Base-by-base conservation (phyloP, 2,797 vertebrate species). In the Parauchenoglanis ngamensis region DNA sequence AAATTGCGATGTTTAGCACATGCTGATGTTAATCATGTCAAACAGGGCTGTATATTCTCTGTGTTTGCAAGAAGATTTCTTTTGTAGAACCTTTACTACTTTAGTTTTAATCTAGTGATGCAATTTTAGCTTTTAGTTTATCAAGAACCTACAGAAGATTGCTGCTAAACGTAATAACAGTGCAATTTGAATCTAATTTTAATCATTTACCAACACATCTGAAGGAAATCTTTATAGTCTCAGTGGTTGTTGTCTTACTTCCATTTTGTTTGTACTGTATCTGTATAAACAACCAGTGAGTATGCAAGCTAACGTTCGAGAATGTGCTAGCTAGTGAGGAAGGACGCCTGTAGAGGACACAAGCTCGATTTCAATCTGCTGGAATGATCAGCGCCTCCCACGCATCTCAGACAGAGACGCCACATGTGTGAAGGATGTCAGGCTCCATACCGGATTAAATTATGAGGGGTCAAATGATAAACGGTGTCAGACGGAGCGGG, bases 401-500 rank as follows among this genome's bases (percentile, higher is more conserved):
- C 65, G 40, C 35, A 59, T 46, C 77, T 81, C 67, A 57, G 83
- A 85, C 44, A 57, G 80, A 70, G 52, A 80, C 46, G 75, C 75
- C 85, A 67, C 85, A 72, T 59, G 0, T 57, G 72, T 8, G 78
- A 86, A 77, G 13, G 84, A 28, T 52, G 35, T 25, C 59, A 68
- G 59, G 23, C 83, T 85, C 72, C 78, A 52, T 80, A 76, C 77
- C 65, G 73, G 84, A 82, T 86, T 81, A 90, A 82, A 87, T 83
- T 68, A 83, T 85, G 84, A 82, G 87, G 87, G 85, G 87, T 90
- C 82, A 90, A 70, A 80, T 88, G 85, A 88, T 85, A 72, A 90
- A 86, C 44, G 82, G 85, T 85, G 89, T 81, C 75, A 87, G 87
- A 59, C 83, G 19, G 85, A 65, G 72, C 2, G 72, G 84, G 61